A percentile compares a stretch with the other conserved stretches of the same genome.
phyloP scores from a whole-genome alignment of 2,797 vertebrate genomes.

The Avahi laniger region DNA sequence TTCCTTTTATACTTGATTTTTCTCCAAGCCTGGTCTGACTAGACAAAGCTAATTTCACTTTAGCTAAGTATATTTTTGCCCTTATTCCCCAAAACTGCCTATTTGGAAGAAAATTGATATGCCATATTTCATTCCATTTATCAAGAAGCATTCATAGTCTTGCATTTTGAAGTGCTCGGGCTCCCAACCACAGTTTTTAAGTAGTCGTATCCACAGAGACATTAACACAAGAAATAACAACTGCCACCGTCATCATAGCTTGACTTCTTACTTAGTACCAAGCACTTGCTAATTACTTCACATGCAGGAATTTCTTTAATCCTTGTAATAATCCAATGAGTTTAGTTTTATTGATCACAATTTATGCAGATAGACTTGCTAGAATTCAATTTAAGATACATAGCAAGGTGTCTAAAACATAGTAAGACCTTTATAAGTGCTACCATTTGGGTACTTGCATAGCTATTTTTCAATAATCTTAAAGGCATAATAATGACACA shows the following conservation, averaged over 20 bases:
- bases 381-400: conserved; percentile 7
- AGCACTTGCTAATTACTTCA: not conserved
- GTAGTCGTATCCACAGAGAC: not conserved
- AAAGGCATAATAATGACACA: not conserved
- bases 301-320: not conserved
- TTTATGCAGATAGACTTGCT: not conserved
- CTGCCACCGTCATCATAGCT: not conserved
- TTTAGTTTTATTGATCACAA: not conserved
- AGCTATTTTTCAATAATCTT: not conserved
- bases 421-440: not conserved
- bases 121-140: not conserved
- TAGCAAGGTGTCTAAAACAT: not conserved
- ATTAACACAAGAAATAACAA: not conserved
- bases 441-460: not conserved
- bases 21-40: not conserved
- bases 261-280: not conserved
- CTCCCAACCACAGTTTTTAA: not conserved
- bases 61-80: not conserved
- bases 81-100: not conserved
- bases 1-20: conserved; percentile 30
- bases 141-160: not conserved
- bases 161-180: not conserved
- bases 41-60: not conserved
- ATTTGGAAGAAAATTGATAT: not conserved
- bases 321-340: not conserved